Conservation (phyloP, 2,888 invertebrate genomes). For the Macroteleia sp. region DNA sequence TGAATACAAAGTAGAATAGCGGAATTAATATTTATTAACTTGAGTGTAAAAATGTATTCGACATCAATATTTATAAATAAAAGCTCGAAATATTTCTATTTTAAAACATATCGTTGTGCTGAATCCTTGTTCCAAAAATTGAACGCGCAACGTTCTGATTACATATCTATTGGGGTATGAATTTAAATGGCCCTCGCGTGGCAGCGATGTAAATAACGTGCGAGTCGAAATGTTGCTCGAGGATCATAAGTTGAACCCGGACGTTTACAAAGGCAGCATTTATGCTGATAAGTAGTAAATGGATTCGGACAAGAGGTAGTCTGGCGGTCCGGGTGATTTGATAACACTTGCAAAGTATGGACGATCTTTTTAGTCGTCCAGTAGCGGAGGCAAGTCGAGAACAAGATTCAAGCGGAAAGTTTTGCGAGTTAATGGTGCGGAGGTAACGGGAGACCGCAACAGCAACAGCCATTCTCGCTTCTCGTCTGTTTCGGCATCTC, state of each 20-base stretch:
- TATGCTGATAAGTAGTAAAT: constrained; percentile 80
- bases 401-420: constrained; percentile 84
- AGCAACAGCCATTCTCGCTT: constrained; percentile 79
- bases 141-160: too few species aligned
- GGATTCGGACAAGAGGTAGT: constrained; percentile 71
- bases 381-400: constrained; percentile 74
- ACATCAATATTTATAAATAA: too few species aligned
- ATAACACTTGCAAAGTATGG: constrained; percentile 77
- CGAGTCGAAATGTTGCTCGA: constrained; percentile 33
- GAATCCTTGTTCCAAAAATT: too few species aligned
- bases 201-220: too few species aligned
- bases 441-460: constrained; percentile 83
- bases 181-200: too few species aligned
- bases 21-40: too few species aligned
- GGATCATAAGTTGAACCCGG: constrained; percentile 28
- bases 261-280: too few species aligned
- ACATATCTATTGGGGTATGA: too few species aligned
- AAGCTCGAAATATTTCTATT: too few species aligned
- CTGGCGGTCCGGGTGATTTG: constrained; percentile 69
- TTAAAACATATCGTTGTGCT: too few species aligned
- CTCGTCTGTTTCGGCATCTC: constrained; percentile 61
- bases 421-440: constrained; percentile 83
- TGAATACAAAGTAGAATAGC: too few species aligned
- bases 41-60: too few species aligned
- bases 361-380: constrained; percentile 77